Conservation (phyloP, 2,888 invertebrate genomes). For the Aleiodes alternator region DNA sequence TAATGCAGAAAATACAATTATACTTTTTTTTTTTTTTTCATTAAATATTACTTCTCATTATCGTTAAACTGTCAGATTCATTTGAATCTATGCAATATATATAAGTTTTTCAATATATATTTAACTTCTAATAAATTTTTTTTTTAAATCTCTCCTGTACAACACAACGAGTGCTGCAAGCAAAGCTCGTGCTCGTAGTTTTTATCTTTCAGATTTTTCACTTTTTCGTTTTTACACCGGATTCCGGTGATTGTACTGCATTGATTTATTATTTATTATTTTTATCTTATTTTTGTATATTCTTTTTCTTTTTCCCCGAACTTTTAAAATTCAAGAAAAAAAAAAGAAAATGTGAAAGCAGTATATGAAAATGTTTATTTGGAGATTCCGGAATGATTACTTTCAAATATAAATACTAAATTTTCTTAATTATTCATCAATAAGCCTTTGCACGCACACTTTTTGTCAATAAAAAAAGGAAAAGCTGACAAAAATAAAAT, state of each 20-base stretch:
- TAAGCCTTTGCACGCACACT: constrained; percentile 61
- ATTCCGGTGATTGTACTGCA: constrained; percentile 24
- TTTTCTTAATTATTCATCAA: constrained; percentile 33
- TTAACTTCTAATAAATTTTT: constrained; percentile 48
- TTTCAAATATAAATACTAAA: constrained; percentile 26
- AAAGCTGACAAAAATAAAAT: constrained; percentile 37
- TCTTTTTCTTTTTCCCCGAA: not conserved
- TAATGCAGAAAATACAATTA: constrained; percentile 4
- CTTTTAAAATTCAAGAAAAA: not conserved
- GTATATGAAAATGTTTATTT: not conserved
- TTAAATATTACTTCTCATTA: not conserved
- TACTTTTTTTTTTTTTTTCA: constrained; percentile 13
- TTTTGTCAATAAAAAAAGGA: constrained; percentile 52
- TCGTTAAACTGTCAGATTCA: constrained; percentile 22
- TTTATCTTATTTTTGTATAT: not conserved
- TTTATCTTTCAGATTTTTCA: constrained; percentile 31
- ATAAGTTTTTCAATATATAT: constrained; percentile 28
- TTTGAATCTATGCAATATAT: constrained; percentile 5
- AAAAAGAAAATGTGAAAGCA: not conserved
- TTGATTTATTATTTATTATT: constrained; percentile 1
- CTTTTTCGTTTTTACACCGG: constrained; percentile 5
- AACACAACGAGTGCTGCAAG: constrained; percentile 56
- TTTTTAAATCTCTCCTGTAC: constrained; percentile 59
- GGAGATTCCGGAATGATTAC: constrained; percentile 17
- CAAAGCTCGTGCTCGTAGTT: constrained; percentile 53